Evolutionary conservation across 2,888 invertebrate species (phyloP), one percentile per base, ranked within the genome.

Genomic region (Phengaris alcon): DNA sequence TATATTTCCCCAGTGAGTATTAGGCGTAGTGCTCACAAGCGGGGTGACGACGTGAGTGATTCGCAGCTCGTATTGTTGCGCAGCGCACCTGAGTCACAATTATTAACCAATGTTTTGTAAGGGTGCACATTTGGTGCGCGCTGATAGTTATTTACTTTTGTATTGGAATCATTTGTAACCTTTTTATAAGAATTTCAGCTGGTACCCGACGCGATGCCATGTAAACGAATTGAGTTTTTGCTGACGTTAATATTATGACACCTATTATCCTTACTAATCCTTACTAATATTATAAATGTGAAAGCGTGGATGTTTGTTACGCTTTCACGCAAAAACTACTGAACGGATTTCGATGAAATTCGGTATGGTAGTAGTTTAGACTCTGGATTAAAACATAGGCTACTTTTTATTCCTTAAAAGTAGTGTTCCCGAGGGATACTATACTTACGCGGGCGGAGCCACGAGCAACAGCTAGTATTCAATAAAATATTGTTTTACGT

Each of bases 1-100:
- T 57, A 8, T 22, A n/a, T 64, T 44, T 69, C 69, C 64, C 54
- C 15, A 54, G 57, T 10, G 15, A 68, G 54, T 10, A 55, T 73
- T 74, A 74, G 75, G 73, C 70, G 55, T 74, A 75, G 77, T 64
- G 54, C 69, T 76, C 73, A 74, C 69, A 7, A 8, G 48, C 35
- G 64, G 51, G 74, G 74, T 77, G 78, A 73, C 76, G 75, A 76
- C 75, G 74, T 75, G 78, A 78, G 76, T 78, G 76, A 78, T 77
- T 76, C 76, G 57, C 68, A 55, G 68, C 74, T 55, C 76, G 78
- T 55, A 69, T 73, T 74, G 75, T 70, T 73, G 75, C 72, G 80
- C 77, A 81, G 80, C 82, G 82, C 90, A 91, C 90, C 90, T 91
- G 90, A 84, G 84, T 80, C 88, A 85, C 85, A 87, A 89, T 89